Evolutionary conservation across 2,113 vertebrate species (phyloP), one percentile per base, ranked within the genome.

Genomic region (Catharus bicknelli): DNA sequence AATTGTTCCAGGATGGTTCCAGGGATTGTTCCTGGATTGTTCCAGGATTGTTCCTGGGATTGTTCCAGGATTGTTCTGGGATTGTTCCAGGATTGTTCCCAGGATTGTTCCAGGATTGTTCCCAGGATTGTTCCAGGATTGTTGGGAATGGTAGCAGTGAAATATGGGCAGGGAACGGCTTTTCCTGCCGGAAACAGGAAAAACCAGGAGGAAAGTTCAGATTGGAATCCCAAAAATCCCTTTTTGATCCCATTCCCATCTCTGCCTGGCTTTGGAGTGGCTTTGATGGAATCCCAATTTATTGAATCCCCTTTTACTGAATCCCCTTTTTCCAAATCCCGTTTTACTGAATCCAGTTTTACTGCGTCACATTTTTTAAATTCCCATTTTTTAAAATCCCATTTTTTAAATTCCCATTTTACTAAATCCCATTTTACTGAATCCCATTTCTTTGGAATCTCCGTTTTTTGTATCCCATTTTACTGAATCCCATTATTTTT

Each of bases 101-200:
- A 7, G 34, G 34, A 34, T 34, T 34, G 34, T 34, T 34, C 34
- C 34, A 34, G 34, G 34, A 34, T 34, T 34, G 34, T 34, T 34
- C 34, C 34, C 34, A 34, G 34, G 34, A 34, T 34, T 34, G 34
- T 34, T 34, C 34, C 34, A 34, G 34, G 34, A 93, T 70, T 17
- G 36, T 40, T 53, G 68, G 89, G 63, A 48, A 69, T 95, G 96
- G 96, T 88, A 94, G 70, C 73, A 21, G 88, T 96, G 55, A 95
- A 94, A 95, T 95, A 91, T 88, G 86, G 84, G 55, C 95, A 81
- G 76, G 45, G 85, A 86, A 83, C 62, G 76, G 91, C 45, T 90
- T 90, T 91, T 96, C 95, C 96, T 95, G 93, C 63, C 62, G 86
- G 83, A 70, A 93, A 93, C 82, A 88, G 67, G 96, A 95, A 95